Evolutionary conservation across 2,888 invertebrate species (phyloP).

Genomic region (Limenitis camilla): DNA sequence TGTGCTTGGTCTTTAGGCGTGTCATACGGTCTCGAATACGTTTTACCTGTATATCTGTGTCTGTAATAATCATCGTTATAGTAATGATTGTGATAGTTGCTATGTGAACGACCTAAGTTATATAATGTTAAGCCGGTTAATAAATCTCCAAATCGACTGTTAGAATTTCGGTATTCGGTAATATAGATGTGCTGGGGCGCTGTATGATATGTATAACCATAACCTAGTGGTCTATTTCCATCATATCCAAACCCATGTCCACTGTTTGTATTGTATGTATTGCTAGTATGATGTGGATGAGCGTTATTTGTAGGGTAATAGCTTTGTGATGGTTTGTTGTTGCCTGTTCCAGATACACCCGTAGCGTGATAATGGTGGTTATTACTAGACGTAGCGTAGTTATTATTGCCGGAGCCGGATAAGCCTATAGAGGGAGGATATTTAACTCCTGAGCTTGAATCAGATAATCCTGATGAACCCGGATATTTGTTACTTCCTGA

Average conservation of each 20-base stretch:
- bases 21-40: constrained; percentile 25
- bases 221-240: constrained; percentile 12
- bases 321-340: constrained; percentile 1
- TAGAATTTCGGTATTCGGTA: constrained; percentile 53
- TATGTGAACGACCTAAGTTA: constrained; percentile 58
- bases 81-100: constrained; percentile 48
- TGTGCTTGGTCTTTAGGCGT: constrained; percentile 40
- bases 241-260: constrained; percentile 19
- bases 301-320: constrained; percentile 4
- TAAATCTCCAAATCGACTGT: constrained; percentile 54
- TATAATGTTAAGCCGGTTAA: constrained; percentile 59
- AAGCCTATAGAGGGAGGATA: constrained; percentile 23
- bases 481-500: constrained; percentile 5
- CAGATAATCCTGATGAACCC: neutral
- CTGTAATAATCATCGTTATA: constrained; percentile 62
- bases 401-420: constrained; percentile 26
- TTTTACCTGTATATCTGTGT: constrained; percentile 34
- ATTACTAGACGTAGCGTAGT: too few relatives aligned
- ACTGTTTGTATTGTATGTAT: constrained; percentile 25
- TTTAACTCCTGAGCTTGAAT: neutral
- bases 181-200: constrained; percentile 58
- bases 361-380: constrained; percentile 4
- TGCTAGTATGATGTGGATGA: constrained; percentile 12
- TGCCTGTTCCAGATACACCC: constrained; percentile 7
- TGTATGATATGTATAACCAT: constrained; percentile 19